Percentiles rank a stretch among this genome's conserved stretches.
phyloP scores from a whole-genome alignment of 2,113 vertebrate genomes.

The Atractosteus spatula region DNA sequence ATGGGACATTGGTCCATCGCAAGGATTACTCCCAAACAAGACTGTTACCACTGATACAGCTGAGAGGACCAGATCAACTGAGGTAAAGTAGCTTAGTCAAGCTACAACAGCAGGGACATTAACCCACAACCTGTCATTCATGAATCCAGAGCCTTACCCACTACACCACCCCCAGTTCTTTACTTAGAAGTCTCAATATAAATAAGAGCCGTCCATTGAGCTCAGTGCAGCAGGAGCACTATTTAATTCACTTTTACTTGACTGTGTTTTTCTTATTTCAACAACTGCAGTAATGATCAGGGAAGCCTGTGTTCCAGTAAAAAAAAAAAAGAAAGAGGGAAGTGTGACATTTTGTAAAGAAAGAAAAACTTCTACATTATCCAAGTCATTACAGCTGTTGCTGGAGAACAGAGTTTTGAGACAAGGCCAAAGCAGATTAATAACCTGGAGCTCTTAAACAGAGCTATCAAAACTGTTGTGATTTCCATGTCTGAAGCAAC shows the following conservation, averaged over 20 bases:
- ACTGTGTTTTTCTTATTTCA: conserved; percentile 1
- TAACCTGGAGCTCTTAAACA: background rate
- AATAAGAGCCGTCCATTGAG: too few species aligned
- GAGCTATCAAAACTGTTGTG: conserved; percentile 22
- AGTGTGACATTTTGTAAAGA: too few species aligned
- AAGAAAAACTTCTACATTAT: too few species aligned
- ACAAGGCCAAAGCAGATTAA: background rate
- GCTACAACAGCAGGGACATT: background rate
- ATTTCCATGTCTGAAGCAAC: background rate
- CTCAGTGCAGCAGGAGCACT: too few species aligned
- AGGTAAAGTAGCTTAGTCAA: too few species aligned
- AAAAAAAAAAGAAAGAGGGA: too few species aligned
- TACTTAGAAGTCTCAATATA: too few species aligned
- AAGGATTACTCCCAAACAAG: too few species aligned
- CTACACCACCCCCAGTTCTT: background rate
- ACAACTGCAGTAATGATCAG: conserved; percentile 1
- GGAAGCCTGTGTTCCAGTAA: background rate
- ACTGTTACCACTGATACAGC: too few species aligned
- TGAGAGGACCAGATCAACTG: too few species aligned
- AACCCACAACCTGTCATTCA: background rate
- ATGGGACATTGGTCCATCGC: too few species aligned
- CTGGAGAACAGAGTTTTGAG: background rate
- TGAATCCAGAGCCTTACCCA: background rate
- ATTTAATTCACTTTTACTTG: too few species aligned
- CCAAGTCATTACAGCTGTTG: conserved; percentile 28